Evolutionary conservation across 2,888 invertebrate genomes (phyloP).

Genomic region (Gandaritis pyraliata): DNA sequence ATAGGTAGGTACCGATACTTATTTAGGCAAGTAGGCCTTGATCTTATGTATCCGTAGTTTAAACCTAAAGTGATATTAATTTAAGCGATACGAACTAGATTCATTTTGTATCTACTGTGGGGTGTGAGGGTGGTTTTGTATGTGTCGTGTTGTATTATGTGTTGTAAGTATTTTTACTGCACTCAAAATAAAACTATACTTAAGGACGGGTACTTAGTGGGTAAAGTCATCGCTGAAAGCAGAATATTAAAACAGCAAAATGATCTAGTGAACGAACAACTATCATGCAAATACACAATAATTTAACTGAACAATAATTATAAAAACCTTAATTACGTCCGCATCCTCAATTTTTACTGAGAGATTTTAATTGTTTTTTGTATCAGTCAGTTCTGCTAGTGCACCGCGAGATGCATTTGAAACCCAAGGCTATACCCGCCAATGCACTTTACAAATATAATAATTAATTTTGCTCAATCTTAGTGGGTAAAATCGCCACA

Average conservation of each 20-base stretch:
- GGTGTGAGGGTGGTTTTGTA: constrained; percentile 40
- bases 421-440: too few relatives aligned
- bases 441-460: constrained; percentile 49
- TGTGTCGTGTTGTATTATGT: constrained; percentile 49
- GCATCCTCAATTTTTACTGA: too few relatives aligned
- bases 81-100: constrained; percentile 75
- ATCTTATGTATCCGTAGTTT: constrained; percentile 49
- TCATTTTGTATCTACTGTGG: constrained; percentile 69
- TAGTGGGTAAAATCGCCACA: constrained; percentile 31
- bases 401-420: too few relatives aligned
- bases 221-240: too few relatives aligned
- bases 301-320: too few relatives aligned
- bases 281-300: too few relatives aligned
- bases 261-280: too few relatives aligned
- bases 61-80: constrained; percentile 82
- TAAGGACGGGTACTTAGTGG: too few relatives aligned
- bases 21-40: constrained; percentile 43
- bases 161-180: constrained; percentile 52
- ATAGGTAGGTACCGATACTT: constrained; percentile 39
- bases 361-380: too few relatives aligned
- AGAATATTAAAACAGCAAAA: too few relatives aligned
- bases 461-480: constrained; percentile 66
- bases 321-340: too few relatives aligned
- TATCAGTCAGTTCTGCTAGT: too few relatives aligned
- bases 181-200: constrained; percentile 43